phyloP scores from a whole-genome alignment of 2,797 vertebrate species.

The Glossophaga mutica region DNA sequence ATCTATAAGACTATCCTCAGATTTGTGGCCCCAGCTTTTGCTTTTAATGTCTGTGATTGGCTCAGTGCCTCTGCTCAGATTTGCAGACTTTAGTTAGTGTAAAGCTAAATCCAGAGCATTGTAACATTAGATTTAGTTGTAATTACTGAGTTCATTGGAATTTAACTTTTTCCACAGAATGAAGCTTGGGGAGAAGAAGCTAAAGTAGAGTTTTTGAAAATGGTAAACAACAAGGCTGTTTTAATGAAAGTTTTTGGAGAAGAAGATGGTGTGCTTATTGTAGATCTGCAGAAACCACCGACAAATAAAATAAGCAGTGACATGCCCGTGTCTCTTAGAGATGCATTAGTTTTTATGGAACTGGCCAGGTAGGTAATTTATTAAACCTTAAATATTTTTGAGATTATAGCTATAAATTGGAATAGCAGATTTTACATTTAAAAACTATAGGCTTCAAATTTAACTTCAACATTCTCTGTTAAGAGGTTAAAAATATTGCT shows the following conservation, averaged over 20 bases:
- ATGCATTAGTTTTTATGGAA: slow-evolving; percentile 83
- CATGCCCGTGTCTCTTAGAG: slow-evolving; percentile 82
- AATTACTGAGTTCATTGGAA: slow-evolving; percentile 29
- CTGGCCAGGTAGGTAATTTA: slow-evolving; percentile 82
- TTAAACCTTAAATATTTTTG: slow-evolving; percentile 20
- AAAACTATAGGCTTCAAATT: not conserved
- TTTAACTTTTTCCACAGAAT: slow-evolving; percentile 71
- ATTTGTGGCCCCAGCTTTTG: not conserved
- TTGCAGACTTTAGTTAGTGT: not conserved
- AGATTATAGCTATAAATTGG: not conserved
- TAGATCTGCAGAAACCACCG: slow-evolving; percentile 84
- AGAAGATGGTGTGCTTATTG: slow-evolving; percentile 83
- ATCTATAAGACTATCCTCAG: not conserved
- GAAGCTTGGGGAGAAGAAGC: slow-evolving; percentile 81
- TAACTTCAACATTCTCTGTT: not conserved
- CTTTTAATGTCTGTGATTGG: not conserved
- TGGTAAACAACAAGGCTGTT: slow-evolving; percentile 84
- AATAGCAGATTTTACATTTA: slow-evolving; percentile 43
- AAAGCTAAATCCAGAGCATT: slow-evolving; percentile 3
- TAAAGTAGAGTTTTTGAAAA: slow-evolving; percentile 80
- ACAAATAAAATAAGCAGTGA: slow-evolving; percentile 78
- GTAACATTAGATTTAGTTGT: not conserved
- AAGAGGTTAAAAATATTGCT: not conserved
- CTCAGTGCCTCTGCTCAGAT: not conserved
- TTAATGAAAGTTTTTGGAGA: slow-evolving; percentile 81